Conservation (phyloP, 2,113 vertebrate genomes). For the Verasper variegatus region DNA sequence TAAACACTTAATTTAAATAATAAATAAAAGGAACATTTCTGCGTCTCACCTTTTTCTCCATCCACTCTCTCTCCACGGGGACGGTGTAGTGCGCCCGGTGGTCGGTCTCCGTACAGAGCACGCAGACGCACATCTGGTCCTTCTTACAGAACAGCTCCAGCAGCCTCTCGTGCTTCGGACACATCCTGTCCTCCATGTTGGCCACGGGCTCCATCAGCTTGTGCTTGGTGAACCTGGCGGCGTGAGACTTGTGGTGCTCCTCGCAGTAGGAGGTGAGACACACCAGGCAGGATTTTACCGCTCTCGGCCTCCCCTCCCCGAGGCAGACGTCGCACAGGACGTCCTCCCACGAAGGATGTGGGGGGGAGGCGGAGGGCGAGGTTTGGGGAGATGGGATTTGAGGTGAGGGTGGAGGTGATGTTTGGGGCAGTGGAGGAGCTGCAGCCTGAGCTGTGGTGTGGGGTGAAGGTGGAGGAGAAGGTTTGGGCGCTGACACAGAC, state of each 20-base stretch:
- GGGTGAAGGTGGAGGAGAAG: constrained; percentile 38
- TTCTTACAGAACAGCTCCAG: constrained; percentile 86
- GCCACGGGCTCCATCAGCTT: constrained; percentile 82
- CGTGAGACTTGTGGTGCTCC: constrained; percentile 82
- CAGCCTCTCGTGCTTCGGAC: constrained; percentile 80
- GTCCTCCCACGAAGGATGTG: constrained; percentile 60
- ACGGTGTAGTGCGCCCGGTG: constrained; percentile 83
- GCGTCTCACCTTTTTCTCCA: constrained; percentile 79
- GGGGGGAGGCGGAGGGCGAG: constrained; percentile 16
- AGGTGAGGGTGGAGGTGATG: constrained; percentile 37
- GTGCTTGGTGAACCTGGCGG: constrained; percentile 82
- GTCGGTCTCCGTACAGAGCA: constrained; percentile 82
- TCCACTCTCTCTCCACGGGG: constrained; percentile 82
- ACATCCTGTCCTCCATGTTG: constrained; percentile 84
- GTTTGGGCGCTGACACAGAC: neutral
- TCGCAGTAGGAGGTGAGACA: constrained; percentile 86
- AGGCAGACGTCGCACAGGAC: constrained; percentile 85
- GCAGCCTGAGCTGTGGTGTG: constrained; percentile 16
- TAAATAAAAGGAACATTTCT: neutral
- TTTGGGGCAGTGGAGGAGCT: constrained; percentile 1
- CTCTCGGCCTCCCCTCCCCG: constrained; percentile 69
- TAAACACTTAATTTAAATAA: too few species aligned
- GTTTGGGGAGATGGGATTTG: constrained; percentile 1
- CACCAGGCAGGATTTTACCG: constrained; percentile 83
- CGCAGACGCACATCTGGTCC: constrained; percentile 83